These are phyloP conservation scores for Orchesella cincta DNA, from an alignment of 1,140 invertebrate genomes.

Conservation along the genomic window DNA sequence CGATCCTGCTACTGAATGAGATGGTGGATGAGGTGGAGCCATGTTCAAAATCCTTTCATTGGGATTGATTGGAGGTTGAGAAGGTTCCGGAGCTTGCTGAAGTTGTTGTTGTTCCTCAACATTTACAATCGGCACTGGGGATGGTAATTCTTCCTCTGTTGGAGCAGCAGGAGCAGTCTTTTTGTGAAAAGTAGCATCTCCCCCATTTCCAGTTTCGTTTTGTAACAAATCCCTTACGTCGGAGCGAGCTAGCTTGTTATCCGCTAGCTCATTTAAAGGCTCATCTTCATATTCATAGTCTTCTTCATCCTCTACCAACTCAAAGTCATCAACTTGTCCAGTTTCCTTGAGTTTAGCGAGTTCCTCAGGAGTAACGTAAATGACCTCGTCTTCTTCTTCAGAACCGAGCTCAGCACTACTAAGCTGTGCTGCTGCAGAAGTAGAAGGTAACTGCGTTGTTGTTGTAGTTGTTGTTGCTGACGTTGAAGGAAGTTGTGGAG, in stretches of 20 bases:
- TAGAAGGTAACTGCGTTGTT: background rate
- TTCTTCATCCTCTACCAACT: constrained; percentile 40
- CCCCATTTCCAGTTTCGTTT: background rate
- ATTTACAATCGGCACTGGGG: background rate
- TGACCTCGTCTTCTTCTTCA: constrained; percentile 31
- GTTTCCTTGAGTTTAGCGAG: constrained; percentile 45
- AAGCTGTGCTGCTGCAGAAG: constrained; percentile 3
- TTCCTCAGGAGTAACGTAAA: constrained; percentile 49
- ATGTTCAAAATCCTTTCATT: background rate
- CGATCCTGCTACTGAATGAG: background rate
- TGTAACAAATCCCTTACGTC: background rate
- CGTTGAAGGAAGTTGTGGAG: background rate
- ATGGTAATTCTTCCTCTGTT: background rate
- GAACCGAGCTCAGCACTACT: background rate
- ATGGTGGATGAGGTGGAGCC: background rate
- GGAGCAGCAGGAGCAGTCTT: background rate
- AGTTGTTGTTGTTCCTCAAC: background rate
- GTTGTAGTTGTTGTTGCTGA: background rate
- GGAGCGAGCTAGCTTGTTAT: background rate
- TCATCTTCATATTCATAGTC: constrained; percentile 21
- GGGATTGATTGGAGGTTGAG: background rate
- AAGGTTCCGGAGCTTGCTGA: background rate
- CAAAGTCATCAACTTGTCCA: constrained; percentile 47
- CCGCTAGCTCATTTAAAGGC: background rate
- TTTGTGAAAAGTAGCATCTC: background rate